Conservation (phyloP, 2,113 vertebrate species). For the Mastomys natalensis region DNA sequence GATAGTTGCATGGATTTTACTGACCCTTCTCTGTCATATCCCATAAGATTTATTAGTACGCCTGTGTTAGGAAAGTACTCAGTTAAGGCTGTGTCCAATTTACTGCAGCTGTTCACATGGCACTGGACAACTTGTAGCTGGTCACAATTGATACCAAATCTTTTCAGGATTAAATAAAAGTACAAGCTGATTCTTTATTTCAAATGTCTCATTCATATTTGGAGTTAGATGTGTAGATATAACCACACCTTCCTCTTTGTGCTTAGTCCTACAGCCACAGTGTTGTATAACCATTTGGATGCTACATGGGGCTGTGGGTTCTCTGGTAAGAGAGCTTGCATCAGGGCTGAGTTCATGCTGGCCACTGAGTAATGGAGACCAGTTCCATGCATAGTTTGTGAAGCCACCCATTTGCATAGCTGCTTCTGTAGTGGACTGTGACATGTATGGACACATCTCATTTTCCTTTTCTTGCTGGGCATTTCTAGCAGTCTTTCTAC, state of each 20-base stretch:
- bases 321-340: neutral
- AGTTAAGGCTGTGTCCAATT: conserved; percentile 6
- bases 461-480: conserved; percentile 54
- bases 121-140: neutral
- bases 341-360: neutral
- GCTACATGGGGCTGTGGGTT: neutral
- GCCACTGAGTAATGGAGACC: neutral
- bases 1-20: neutral
- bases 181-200: neutral
- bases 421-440: neutral
- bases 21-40: conserved; percentile 46
- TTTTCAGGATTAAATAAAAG: conserved; percentile 34
- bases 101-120: neutral
- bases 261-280: neutral
- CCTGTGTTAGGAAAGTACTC: conserved; percentile 27
- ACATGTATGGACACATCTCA: neutral
- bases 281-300: neutral
- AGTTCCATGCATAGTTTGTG: conserved; percentile 16
- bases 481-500: neutral
- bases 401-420: conserved; percentile 37
- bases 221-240: conserved; percentile 11
- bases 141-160: neutral
- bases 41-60: conserved; percentile 22
- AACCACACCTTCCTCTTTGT: conserved; percentile 1
- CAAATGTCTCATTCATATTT: conserved; percentile 31